phyloP scores from a whole-genome alignment of 2,888 invertebrate species.

The Pilophorus perplexus region DNA sequence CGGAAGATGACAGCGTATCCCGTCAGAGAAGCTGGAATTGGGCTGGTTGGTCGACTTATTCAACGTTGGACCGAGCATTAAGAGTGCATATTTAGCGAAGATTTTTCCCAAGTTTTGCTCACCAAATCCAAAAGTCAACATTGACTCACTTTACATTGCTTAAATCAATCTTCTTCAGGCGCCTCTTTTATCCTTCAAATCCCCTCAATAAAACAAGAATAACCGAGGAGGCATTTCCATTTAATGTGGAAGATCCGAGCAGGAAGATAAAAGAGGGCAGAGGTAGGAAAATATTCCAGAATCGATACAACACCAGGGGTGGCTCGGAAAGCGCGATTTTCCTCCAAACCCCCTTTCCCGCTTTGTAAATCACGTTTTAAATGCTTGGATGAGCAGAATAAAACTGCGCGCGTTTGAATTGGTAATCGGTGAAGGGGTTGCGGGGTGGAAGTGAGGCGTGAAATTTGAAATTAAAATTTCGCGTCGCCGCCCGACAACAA shows the following conservation, averaged over 20 bases:
- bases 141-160: no score
- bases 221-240: slow-evolving; percentile 1
- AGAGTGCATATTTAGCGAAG: no score
- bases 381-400: slow-evolving; percentile 37
- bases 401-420: slow-evolving; percentile 22
- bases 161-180: no score
- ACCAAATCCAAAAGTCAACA: no score
- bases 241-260: neutral
- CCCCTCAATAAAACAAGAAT: no score
- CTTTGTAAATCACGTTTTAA: slow-evolving; percentile 32
- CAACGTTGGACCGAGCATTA: no score
- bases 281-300: slow-evolving; percentile 17
- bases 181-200: no score
- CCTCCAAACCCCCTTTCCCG: neutral
- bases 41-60: no score
- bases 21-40: no score
- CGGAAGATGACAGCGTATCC: no score
- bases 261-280: neutral
- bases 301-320: slow-evolving; percentile 5
- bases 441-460: neutral
- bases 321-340: slow-evolving; percentile 18
- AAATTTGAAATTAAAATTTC: slow-evolving; percentile 35
- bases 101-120: no score
- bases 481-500: slow-evolving; percentile 7
- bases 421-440: neutral